phyloP scores from a whole-genome alignment of 2,113 vertebrate species.

The Cheirogaleus medius region DNA sequence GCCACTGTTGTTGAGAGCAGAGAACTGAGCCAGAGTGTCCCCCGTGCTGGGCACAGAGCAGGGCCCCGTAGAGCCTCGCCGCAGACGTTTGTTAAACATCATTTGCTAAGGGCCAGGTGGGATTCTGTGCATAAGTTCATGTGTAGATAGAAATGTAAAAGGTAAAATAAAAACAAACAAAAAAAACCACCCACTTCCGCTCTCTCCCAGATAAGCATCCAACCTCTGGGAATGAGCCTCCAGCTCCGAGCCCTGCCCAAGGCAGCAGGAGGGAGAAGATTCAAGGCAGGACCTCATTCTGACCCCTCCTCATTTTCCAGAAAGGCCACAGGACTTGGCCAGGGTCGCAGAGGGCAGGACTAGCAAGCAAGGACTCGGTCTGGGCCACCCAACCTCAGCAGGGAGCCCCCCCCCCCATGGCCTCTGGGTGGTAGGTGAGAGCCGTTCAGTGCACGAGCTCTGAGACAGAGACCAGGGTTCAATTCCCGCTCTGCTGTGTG shows the following conservation, averaged over 20 bases:
- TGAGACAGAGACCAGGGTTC: background rate
- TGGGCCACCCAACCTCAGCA: background rate
- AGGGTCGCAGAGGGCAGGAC: background rate
- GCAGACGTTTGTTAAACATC: rapidly evolving
- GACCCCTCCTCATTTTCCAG: background rate
- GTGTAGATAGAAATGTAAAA: background rate
- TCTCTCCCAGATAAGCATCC: background rate
- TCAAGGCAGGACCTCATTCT: background rate
- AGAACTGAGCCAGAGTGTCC: rapidly evolving
- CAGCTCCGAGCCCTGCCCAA: background rate
- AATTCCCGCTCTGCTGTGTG: background rate
- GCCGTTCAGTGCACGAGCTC: rapidly evolving
- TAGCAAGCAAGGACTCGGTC: rapidly evolving
- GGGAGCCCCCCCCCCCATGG: background rate
- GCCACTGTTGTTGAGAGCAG: background rate
- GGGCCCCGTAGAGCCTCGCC: rapidly evolving
- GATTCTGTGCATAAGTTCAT: rapidly evolving
- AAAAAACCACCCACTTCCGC: rapidly evolving
- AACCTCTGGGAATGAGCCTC: background rate
- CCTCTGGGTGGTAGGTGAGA: background rate
- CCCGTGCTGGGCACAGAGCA: rapidly evolving
- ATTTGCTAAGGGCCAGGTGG: rapidly evolving
- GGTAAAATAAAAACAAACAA: rapidly evolving
- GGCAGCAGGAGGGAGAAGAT: background rate
- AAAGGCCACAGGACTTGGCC: background rate